Base-by-base conservation (phyloP, 2,113 vertebrate species). In the Coreoperca whiteheadi region DNA sequence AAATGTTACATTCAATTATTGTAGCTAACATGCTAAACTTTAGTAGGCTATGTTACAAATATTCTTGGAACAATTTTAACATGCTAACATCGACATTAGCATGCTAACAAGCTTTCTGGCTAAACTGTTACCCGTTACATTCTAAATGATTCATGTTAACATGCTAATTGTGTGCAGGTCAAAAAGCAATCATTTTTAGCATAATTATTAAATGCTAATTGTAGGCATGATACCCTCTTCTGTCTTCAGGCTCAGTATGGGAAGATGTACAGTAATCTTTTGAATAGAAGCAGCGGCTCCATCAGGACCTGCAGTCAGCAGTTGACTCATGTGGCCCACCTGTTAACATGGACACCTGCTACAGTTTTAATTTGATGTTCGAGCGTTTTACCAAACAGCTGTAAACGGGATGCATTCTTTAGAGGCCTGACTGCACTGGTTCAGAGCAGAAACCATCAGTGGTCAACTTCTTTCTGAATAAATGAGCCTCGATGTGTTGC, bases 371-470 rank as follows among this genome's bases (percentile, higher is more conserved):
- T 30, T 37, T 4, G 28, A 39, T 41, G 16, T 30, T 66, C 1
- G 1, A 43, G 21, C 21, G 9, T 56, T 56, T 18, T n/a, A n/a
- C 6, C 7, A 18, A 57, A 37, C 32, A 18, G 23, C 51, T 63
- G 74, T 9, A 16, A 67, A 4, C 25, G 20, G 54, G n/a, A 54
- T 25, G 39, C 61, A 30, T 32, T 64, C 21, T 60, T 50, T 3
- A 39, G 50, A 4, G 14, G 28, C 59, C 82, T 74, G 54, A 77
- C 48, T 39, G 48, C 64, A 12, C 69, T 39, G 30, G 57, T 53
- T 83, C 81, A 81, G 50, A 65, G 56, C 83, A 83, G 79, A 86
- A 73, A 71, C 81, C 72, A 67, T 78, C 83, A 77, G 76, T 53
- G 46, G 65, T n/a, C 74, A 73, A 76, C 71, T 81, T 64, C 78